phyloP scores from a whole-genome alignment of 2,888 invertebrate species.

The Galeopsomyia nigrocyanea region DNA sequence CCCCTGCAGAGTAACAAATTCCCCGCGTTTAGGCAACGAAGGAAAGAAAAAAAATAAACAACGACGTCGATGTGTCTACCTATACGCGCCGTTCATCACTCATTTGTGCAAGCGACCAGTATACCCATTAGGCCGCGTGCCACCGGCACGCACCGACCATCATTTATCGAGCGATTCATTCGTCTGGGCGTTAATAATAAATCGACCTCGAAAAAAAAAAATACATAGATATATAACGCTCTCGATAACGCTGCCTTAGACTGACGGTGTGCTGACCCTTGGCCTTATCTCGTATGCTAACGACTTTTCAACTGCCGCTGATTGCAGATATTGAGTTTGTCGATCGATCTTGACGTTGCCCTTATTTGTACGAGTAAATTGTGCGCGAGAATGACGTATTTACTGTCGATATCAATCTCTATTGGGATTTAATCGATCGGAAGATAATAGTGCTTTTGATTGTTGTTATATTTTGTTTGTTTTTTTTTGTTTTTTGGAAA shows the following conservation, averaged over 20 bases:
- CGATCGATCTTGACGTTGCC: too few relatives aligned
- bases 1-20: constrained; percentile 18
- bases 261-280: constrained; percentile 12
- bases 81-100: constrained; percentile 32
- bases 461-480: too few relatives aligned
- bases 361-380: too few relatives aligned
- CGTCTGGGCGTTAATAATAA: constrained; percentile 33
- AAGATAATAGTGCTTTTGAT: too few relatives aligned
- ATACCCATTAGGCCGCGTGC: constrained; percentile 25
- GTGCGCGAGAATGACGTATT: too few relatives aligned
- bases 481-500: too few relatives aligned
- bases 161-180: constrained; percentile 30
- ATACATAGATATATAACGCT: too few relatives aligned
- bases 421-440: too few relatives aligned
- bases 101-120: background rate
- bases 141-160: constrained; percentile 32
- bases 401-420: too few relatives aligned
- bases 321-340: background rate
- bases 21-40: background rate
- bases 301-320: background rate
- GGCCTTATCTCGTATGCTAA: constrained; percentile 20
- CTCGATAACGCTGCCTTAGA: constrained; percentile 8
- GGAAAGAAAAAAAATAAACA: constrained; percentile 19
- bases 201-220: constrained; percentile 8
- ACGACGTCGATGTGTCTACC: constrained; percentile 3